Evolutionary conservation across 2,797 vertebrate species (phyloP).

Genomic region (Hyperoplus lanceolatus): DNA sequence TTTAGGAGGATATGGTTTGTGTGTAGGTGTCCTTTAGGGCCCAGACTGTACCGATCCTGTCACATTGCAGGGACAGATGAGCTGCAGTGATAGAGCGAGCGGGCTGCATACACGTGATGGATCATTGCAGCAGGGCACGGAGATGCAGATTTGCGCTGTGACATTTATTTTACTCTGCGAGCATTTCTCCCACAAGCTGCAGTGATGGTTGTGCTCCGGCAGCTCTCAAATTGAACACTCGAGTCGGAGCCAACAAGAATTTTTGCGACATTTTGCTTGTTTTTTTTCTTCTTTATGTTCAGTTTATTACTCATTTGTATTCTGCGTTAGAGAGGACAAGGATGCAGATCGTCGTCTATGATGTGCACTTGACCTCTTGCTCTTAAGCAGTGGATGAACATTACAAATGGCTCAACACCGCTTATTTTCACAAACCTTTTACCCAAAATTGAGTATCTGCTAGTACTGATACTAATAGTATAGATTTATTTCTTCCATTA

Average conservation of each 20-base stretch:
- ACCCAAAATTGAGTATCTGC: neutral
- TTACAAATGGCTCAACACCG: slow-evolving; percentile 12
- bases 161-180: slow-evolving; percentile 53
- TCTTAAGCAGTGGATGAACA: slow-evolving; percentile 10
- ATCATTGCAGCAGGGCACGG: slow-evolving; percentile 59
- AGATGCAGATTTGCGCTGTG: slow-evolving; percentile 65
- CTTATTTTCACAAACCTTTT: slow-evolving; percentile 3
- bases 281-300: slow-evolving; percentile 6
- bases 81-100: slow-evolving; percentile 45
- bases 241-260: slow-evolving; percentile 4
- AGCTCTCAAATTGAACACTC: slow-evolving; percentile 29
- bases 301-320: slow-evolving; percentile 16
- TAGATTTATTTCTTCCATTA: neutral
- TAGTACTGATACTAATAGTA: neutral
- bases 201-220: slow-evolving; percentile 41
- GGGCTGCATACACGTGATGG: slow-evolving; percentile 54
- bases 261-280: slow-evolving; percentile 10
- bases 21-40: slow-evolving; percentile 26
- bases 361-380: slow-evolving; percentile 43
- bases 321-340: neutral
- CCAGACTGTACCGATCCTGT: slow-evolving; percentile 43
- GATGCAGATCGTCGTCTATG: neutral
- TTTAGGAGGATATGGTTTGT: neutral
- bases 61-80: slow-evolving; percentile 66
- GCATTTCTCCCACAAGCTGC: slow-evolving; percentile 38